phyloP scores from a whole-genome alignment of 1,140 invertebrate species.

The Zaprionus nigranus region DNA sequence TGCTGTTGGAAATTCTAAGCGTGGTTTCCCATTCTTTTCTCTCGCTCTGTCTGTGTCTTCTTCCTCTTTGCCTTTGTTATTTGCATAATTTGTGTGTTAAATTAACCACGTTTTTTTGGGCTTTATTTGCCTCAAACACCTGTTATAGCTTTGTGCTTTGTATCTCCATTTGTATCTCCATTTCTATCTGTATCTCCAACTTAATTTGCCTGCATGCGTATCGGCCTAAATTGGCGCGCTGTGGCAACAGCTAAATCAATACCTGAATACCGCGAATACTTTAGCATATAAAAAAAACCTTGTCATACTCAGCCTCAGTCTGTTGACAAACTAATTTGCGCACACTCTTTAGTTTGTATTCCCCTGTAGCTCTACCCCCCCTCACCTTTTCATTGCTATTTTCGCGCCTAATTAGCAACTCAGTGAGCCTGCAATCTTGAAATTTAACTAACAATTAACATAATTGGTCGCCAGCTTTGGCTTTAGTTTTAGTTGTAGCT shows the following conservation, averaged over 20 bases:
- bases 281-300: conserved; percentile 49
- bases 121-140: not conserved
- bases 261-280: conserved; percentile 17
- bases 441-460: conserved; percentile 80
- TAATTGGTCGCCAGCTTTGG: conserved; percentile 60
- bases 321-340: conserved; percentile 75
- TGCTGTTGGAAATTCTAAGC: not conserved
- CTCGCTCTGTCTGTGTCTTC: no score
- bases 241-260: conserved; percentile 62
- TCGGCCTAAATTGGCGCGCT: conserved; percentile 48
- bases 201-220: not conserved
- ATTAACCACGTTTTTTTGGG: not conserved
- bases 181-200: not conserved
- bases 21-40: not conserved
- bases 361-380: not conserved
- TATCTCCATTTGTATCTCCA: not conserved
- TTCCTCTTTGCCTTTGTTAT: not conserved
- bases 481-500: conserved; percentile 8
- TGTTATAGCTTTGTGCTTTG: not conserved
- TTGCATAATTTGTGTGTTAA: conserved; percentile 7
- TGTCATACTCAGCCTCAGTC: conserved; percentile 22
- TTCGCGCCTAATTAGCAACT: conserved; percentile 67
- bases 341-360: conserved; percentile 12
- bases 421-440: conserved; percentile 38
- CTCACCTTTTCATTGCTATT: not conserved